Evolutionary conservation across 2,797 vertebrate species (phyloP).

Genomic region (Nyctalus aviator): DNA sequence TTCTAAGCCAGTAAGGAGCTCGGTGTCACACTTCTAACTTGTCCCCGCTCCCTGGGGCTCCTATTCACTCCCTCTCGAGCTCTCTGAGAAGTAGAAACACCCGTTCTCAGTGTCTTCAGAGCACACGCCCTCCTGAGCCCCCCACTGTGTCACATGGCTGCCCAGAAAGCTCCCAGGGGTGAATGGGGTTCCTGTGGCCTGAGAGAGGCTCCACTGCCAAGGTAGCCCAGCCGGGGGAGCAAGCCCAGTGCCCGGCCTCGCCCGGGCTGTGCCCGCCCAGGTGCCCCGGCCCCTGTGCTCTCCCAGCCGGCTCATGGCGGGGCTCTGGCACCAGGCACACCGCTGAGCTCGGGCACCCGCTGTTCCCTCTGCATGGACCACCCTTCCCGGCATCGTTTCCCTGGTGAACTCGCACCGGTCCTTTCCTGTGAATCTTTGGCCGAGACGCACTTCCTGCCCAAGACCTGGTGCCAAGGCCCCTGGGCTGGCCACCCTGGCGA

Average conservation of each 20-base stretch:
- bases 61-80: neutral
- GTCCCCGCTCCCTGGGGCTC: neutral
- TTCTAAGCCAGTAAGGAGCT: neutral
- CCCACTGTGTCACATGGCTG: neutral
- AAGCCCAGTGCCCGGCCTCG: neutral
- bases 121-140: neutral
- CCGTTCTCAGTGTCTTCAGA: neutral
- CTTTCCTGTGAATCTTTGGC: slow-evolving; percentile 1
- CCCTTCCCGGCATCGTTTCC: neutral
- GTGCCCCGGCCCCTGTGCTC: neutral
- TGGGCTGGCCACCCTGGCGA: neutral
- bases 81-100: slow-evolving; percentile 49
- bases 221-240: neutral
- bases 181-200: neutral
- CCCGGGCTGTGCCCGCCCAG: neutral
- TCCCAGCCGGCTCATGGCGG: neutral
- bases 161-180: neutral
- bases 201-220: neutral
- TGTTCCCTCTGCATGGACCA: neutral
- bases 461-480: neutral
- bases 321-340: neutral
- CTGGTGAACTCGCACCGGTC: neutral
- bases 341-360: neutral
- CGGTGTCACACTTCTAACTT: neutral
- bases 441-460: neutral